Evolutionary conservation across 2,113 vertebrate genomes (phyloP).

Genomic region (Centrocercus urophasianus): DNA sequence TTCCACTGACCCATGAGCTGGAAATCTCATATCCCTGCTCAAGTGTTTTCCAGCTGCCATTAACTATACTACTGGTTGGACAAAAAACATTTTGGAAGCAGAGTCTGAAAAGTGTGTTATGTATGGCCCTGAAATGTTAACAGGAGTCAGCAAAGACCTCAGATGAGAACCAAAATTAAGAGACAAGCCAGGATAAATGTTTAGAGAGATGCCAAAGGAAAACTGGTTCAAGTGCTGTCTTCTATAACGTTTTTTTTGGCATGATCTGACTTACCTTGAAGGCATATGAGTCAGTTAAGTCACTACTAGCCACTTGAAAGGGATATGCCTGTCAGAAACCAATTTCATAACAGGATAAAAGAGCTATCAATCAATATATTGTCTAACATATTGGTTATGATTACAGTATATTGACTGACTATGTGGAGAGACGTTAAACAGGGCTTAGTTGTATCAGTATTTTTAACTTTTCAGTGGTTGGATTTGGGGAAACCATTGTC

Average conservation of each 20-base stretch:
- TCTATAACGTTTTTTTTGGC: neutral
- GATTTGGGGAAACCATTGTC: neutral
- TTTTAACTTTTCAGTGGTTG: neutral
- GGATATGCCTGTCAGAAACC: neutral
- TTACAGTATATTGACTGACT: neutral
- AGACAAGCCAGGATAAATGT: constrained; percentile 23
- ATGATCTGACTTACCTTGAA: constrained; percentile 6
- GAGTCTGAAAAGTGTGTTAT: neutral
- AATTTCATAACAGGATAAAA: constrained; percentile 17
- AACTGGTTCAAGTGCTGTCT: neutral
- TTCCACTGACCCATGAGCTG: neutral
- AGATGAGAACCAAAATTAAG: neutral
- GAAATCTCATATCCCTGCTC: neutral
- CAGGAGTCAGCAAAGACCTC: constrained; percentile 4
- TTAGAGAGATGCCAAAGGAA: neutral
- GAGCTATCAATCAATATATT: neutral
- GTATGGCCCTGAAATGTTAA: neutral
- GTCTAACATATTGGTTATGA: neutral
- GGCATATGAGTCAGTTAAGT: neutral
- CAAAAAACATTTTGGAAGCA: neutral
- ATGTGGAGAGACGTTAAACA: neutral
- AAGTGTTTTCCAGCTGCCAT: neutral
- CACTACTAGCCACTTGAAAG: neutral
- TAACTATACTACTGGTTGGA: neutral
- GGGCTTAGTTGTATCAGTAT: neutral